Percentiles rank a stretch among this genome's conserved stretches.
Conservation (phyloP, 2,888 invertebrate genomes). For the Standfussiana lucernea region DNA sequence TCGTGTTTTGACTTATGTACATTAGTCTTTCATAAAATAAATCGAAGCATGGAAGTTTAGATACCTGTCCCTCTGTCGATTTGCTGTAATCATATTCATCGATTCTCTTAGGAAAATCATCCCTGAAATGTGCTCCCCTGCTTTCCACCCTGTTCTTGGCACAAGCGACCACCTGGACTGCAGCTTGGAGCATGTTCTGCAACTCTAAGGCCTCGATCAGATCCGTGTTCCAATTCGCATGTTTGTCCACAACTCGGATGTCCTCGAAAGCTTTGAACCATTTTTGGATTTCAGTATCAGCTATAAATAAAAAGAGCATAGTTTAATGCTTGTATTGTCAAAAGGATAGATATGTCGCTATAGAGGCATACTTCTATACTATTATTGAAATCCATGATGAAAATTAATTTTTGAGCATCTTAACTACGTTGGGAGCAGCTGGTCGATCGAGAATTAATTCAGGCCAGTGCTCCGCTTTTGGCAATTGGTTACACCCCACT, state of each 20-base stretch:
- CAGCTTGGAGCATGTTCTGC: constrained; percentile 98
- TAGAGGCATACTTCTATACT: too few species aligned
- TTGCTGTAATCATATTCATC: constrained; percentile 99
- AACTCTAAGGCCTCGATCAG: constrained; percentile 98
- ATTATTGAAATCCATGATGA: too few species aligned
- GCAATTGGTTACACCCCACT: neutral
- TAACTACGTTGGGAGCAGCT: neutral
- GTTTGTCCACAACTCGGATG: constrained; percentile 93
- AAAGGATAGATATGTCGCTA: neutral
- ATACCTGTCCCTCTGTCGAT: constrained; percentile 94
- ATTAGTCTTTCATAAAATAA: neutral
- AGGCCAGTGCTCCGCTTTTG: neutral
- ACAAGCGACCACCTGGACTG: constrained; percentile 94
- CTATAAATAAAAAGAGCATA: constrained; percentile 65
- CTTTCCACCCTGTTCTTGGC: constrained; percentile 98
- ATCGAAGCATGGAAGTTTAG: neutral
- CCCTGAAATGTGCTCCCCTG: constrained; percentile 99
- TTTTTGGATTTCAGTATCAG: constrained; percentile 91
- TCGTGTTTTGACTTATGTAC: too few species aligned
- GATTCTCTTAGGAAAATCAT: constrained; percentile 96
- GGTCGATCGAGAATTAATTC: neutral
- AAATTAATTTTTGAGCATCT: neutral
- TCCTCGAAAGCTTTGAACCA: constrained; percentile 94
- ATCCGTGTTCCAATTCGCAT: constrained; percentile 98
- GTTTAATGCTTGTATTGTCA: neutral